A percentile compares a stretch with the other conserved stretches of the same genome.
These are phyloP conservation scores for Halcyon badia DNA, from an alignment of 2,797 vertebrate genomes.

Conservation along the genomic window DNA sequence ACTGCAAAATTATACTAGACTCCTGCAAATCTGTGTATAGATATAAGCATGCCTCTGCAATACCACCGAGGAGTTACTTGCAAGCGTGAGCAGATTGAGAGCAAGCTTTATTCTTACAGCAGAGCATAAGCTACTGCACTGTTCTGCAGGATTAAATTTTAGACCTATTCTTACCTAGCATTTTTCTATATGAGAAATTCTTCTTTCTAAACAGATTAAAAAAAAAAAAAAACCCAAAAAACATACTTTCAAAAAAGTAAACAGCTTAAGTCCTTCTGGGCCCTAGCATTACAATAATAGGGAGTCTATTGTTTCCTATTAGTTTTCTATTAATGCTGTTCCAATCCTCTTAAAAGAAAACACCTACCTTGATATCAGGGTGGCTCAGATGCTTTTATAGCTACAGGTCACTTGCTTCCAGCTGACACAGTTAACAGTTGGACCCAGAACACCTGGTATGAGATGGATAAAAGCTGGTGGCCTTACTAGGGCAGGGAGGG, in stretches of 20 bases:
- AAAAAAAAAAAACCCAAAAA: no score
- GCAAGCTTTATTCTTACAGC: accelerated
- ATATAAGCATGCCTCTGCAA: accelerated
- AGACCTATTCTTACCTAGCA: background rate
- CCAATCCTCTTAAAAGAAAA: conserved; percentile 79
- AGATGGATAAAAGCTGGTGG: background rate
- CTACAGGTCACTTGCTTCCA: conserved; percentile 63
- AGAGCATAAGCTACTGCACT: accelerated
- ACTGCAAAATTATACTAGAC: accelerated
- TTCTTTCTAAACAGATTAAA: background rate
- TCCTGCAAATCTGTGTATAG: accelerated
- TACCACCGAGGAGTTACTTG: accelerated
- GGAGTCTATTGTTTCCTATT: background rate
- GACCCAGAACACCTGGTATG: background rate
- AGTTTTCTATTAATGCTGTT: conserved; percentile 35
- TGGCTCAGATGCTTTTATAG: conserved; percentile 72
- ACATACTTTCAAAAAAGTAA: accelerated
- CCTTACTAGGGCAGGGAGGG: accelerated
- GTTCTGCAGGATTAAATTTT: accelerated
- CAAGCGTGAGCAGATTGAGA: accelerated
- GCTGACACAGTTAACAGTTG: background rate
- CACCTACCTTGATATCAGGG: background rate
- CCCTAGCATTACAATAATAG: background rate
- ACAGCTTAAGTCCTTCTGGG: background rate
- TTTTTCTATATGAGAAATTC: accelerated